These are phyloP conservation scores for Deroplatys truncata DNA, from an alignment of 2,888 invertebrate genomes.

Conservation along the genomic window DNA sequence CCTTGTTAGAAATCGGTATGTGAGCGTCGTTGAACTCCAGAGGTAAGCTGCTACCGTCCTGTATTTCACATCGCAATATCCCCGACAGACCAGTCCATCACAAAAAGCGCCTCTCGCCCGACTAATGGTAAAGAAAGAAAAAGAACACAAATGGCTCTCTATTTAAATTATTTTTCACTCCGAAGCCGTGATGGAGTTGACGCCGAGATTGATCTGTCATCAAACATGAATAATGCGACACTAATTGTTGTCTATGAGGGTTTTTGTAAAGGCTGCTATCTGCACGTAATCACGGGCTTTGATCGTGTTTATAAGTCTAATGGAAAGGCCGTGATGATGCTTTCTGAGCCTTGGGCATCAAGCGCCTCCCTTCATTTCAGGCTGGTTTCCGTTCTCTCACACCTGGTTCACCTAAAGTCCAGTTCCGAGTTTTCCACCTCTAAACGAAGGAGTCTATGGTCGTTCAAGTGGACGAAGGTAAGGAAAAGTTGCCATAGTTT, in stretches of 20 bases:
- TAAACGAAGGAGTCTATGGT: too few species aligned
- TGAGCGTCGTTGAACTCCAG: neutral
- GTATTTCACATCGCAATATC: too few species aligned
- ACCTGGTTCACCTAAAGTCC: neutral
- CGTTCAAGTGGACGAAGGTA: too few species aligned
- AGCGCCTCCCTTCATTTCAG: neutral
- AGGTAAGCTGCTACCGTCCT: neutral
- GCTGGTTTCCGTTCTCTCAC: neutral
- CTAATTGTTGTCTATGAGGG: conserved; percentile 22
- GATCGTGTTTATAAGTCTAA: conserved; percentile 10
- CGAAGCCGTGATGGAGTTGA: neutral
- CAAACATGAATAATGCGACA: conserved; percentile 21
- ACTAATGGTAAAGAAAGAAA: neutral
- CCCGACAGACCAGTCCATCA: neutral
- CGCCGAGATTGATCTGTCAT: conserved; percentile 17
- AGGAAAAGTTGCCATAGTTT: too few species aligned
- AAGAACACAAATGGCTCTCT: neutral
- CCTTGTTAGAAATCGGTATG: neutral
- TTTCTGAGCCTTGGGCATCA: neutral
- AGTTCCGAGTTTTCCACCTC: too few species aligned
- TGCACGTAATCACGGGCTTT: neutral
- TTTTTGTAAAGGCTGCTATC: neutral
- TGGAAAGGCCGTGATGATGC: neutral
- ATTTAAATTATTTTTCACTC: neutral
- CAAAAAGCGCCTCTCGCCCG: neutral